Conservation (phyloP, 1,140 invertebrate genomes). For the Penaeus chinensis region DNA sequence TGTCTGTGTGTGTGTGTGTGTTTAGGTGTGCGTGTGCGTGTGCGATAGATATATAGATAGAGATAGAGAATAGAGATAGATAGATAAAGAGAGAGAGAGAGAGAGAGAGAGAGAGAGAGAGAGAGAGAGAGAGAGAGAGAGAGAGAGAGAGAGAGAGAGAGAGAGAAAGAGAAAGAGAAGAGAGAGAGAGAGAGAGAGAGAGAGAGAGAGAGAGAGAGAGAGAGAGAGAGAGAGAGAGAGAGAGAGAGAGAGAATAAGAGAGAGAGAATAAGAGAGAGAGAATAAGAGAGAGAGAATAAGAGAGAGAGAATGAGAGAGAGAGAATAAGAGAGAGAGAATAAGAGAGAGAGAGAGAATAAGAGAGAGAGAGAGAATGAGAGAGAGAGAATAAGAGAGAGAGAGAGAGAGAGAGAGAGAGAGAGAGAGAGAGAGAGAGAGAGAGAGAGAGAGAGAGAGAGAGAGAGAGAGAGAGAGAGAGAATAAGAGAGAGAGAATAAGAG, state of each 20-base stretch:
- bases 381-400: too few species aligned
- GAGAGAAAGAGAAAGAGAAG: too few species aligned
- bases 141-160: too few species aligned
- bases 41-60: too few species aligned
- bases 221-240: slow-evolving; percentile 1
- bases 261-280: slow-evolving; percentile 20
- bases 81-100: too few species aligned
- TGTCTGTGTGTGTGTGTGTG: too few species aligned
- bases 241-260: not conserved
- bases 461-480: not conserved
- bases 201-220: not conserved
- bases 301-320: not conserved
- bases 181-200: not conserved
- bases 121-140: too few species aligned
- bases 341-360: not conserved
- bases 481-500: not conserved
- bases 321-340: not conserved
- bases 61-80: too few species aligned
- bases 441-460: not conserved
- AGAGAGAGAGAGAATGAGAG: too few species aligned
- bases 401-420: too few species aligned
- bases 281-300: not conserved
- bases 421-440: not conserved
- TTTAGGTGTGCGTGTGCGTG: too few species aligned
- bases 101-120: too few species aligned